Conservation (phyloP, 2,797 vertebrate genomes). For the Chaenodraco wilsoni region DNA sequence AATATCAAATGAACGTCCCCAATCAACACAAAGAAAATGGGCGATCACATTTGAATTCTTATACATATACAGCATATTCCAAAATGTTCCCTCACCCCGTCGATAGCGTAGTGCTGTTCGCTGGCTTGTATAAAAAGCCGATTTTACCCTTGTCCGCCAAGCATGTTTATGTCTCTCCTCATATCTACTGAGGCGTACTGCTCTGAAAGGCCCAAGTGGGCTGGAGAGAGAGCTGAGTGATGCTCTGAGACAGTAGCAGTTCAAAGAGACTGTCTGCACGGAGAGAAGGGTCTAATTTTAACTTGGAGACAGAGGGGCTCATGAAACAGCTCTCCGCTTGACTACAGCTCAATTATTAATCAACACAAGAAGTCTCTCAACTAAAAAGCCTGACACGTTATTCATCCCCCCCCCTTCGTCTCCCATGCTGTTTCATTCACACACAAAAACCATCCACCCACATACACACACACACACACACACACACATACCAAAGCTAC, state of each 20-base stretch:
- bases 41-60: constrained; percentile 5
- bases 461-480: constrained; percentile 3
- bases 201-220: constrained; percentile 70
- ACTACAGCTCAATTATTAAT: constrained; percentile 84
- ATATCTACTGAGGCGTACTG: constrained; percentile 63
- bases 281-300: constrained; percentile 78
- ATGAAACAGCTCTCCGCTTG: constrained; percentile 73
- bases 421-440: constrained; percentile 77
- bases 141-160: constrained; percentile 50
- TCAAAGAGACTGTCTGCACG: constrained; percentile 75
- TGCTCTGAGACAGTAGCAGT: constrained; percentile 73
- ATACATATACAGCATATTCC: background rate
- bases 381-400: constrained; percentile 74
- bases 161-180: constrained; percentile 57
- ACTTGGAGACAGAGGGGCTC: constrained; percentile 78
- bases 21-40: constrained; percentile 33
- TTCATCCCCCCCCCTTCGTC: constrained; percentile 49
- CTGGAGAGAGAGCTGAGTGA: constrained; percentile 69
- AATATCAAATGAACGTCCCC: constrained; percentile 56
- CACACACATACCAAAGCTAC: constrained; percentile 31
- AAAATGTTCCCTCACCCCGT: constrained; percentile 8
- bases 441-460: constrained; percentile 61
- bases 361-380: constrained; percentile 76
- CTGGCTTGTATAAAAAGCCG: constrained; percentile 33
- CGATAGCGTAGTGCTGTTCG: constrained; percentile 2